Conservation (phyloP, 2,797 vertebrate genomes). For the Antennarius maculatus region DNA sequence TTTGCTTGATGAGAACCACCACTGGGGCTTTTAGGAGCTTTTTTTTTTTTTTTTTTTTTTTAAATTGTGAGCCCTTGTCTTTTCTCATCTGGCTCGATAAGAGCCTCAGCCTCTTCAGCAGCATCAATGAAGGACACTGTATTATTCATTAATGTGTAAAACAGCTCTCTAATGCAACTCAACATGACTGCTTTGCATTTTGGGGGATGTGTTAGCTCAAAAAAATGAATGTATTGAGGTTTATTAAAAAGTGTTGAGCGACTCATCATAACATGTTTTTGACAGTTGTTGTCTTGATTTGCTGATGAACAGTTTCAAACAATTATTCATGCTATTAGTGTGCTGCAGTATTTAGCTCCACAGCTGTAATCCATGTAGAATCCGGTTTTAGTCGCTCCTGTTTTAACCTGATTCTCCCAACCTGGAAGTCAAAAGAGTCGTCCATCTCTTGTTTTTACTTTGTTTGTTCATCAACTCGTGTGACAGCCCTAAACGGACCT, state of each 20-base stretch:
- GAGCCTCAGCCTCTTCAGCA: slow-evolving; percentile 18
- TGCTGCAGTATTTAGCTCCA: not conserved
- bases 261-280: not conserved
- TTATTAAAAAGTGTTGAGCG: not conserved
- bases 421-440: slow-evolving; percentile 24
- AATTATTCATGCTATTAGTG: slow-evolving; percentile 2
- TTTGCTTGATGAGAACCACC: slow-evolving; percentile 28
- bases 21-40: slow-evolving; percentile 20
- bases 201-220: slow-evolving; percentile 10
- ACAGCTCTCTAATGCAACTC: slow-evolving; percentile 31
- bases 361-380: too few relatives aligned
- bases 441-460: slow-evolving; percentile 27
- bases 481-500: slow-evolving; percentile 24
- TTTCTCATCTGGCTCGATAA: slow-evolving; percentile 33
- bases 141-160: slow-evolving; percentile 45
- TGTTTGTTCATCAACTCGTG: slow-evolving; percentile 53
- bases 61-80: not conserved
- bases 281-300: not conserved
- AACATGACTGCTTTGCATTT: slow-evolving; percentile 16
- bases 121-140: slow-evolving; percentile 25
- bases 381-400: not conserved
- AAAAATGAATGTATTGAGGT: slow-evolving; percentile 3
- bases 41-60: not conserved
- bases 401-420: not conserved
- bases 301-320: not conserved